phyloP scores from a whole-genome alignment of 1,140 invertebrate genomes.

The Nomia melanderi region DNA sequence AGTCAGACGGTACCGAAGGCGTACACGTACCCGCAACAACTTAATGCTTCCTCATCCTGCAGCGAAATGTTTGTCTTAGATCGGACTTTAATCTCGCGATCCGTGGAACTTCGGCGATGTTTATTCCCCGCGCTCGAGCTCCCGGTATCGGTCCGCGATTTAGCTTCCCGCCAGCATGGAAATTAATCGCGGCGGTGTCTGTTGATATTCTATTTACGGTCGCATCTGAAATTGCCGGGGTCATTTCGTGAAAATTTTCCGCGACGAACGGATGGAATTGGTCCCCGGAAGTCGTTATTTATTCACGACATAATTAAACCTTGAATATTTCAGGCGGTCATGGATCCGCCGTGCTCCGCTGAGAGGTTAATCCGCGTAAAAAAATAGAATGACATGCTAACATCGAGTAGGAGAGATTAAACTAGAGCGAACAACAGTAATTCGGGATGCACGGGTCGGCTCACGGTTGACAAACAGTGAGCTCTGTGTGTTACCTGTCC shows the following conservation, averaged over 20 bases:
- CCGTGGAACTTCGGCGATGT: background rate
- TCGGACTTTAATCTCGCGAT: constrained; percentile 17
- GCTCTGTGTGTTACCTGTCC: too few species aligned
- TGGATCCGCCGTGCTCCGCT: constrained; percentile 11
- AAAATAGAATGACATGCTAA: background rate
- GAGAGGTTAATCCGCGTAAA: too few species aligned
- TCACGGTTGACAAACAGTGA: too few species aligned
- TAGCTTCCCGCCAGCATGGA: background rate
- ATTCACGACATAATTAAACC: background rate
- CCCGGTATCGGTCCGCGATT: background rate
- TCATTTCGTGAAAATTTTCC: background rate
- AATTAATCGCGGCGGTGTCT: background rate
- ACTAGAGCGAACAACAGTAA: too few species aligned
- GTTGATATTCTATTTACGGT: background rate
- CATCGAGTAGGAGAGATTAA: too few species aligned
- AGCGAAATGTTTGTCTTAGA: constrained; percentile 20
- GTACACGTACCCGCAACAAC: too few species aligned
- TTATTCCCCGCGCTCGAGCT: background rate
- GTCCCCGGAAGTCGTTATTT: too few species aligned
- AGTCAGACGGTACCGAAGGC: too few species aligned
- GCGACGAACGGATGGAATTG: too few species aligned
- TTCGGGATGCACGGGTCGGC: too few species aligned
- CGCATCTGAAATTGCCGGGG: background rate
- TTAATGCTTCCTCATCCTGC: background rate
- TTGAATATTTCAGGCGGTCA: background rate